Conservation (phyloP, 1,140 invertebrate genomes). For the Calliphora vicina region DNA sequence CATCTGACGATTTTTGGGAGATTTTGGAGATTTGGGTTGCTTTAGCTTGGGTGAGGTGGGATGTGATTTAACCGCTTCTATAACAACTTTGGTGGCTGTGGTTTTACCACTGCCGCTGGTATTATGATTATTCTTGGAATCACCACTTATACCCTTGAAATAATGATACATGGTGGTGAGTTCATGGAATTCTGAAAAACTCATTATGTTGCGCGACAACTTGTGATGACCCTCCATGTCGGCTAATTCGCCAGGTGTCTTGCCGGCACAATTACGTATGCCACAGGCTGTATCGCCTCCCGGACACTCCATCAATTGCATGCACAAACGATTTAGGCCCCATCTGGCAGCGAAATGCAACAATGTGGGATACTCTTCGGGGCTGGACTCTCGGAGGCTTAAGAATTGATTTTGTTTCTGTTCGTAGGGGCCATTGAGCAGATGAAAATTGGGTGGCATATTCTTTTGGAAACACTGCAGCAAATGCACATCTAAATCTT, state of each 20-base stretch:
- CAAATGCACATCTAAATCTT: slow-evolving; percentile 83
- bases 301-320: slow-evolving; percentile 83
- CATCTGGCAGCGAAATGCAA: slow-evolving; percentile 88
- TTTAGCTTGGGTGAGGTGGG: slow-evolving; percentile 44
- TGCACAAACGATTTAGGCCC: slow-evolving; percentile 82
- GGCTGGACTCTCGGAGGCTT: slow-evolving; percentile 59
- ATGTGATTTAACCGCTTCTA: slow-evolving; percentile 45
- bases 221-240: slow-evolving; percentile 75
- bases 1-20: slow-evolving; percentile 17
- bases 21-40: slow-evolving; percentile 48
- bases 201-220: slow-evolving; percentile 76
- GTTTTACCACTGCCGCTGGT: slow-evolving; percentile 14
- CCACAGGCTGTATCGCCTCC: slow-evolving; percentile 81
- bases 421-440: slow-evolving; percentile 69
- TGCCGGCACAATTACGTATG: slow-evolving; percentile 78
- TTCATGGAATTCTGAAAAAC: slow-evolving; percentile 83
- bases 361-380: slow-evolving; percentile 85
- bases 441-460: slow-evolving; percentile 80
- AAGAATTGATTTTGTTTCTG: slow-evolving; percentile 59
- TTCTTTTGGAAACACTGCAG: slow-evolving; percentile 82
- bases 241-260: slow-evolving; percentile 82
- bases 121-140: slow-evolving; percentile 35
- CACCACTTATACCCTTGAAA: slow-evolving; percentile 78
- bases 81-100: slow-evolving; percentile 45
- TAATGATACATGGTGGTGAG: slow-evolving; percentile 84